These are phyloP conservation scores for Seriola dumerili DNA, from an alignment of 2,113 vertebrate species.

Conservation along the genomic window DNA sequence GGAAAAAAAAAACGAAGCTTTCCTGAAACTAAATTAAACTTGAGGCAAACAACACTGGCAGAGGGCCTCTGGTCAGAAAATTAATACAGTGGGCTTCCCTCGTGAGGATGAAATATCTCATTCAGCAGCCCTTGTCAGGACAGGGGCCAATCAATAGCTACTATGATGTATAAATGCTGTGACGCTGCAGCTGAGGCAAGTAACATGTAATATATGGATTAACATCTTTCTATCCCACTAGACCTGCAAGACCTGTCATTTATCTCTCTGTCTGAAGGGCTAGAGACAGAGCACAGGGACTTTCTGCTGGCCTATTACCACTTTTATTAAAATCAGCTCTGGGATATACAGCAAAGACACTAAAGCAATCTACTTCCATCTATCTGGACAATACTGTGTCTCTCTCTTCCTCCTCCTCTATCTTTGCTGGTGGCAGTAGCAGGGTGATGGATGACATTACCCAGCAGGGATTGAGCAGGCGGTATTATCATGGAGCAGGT, in stretches of 20 bases:
- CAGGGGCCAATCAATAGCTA: constrained; percentile 66
- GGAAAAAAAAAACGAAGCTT: not conserved
- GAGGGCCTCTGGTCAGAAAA: constrained; percentile 44
- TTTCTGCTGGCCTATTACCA: constrained; percentile 59
- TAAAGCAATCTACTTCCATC: constrained; percentile 54
- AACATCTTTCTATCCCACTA: constrained; percentile 65
- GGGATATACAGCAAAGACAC: constrained; percentile 55
- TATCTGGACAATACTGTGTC: constrained; percentile 33
- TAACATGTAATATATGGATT: constrained; percentile 74
- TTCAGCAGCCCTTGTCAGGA: constrained; percentile 64
- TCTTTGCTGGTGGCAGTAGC: constrained; percentile 58
- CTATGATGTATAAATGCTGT: constrained; percentile 64
- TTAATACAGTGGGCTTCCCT: constrained; percentile 48
- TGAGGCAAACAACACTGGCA: constrained; percentile 33
- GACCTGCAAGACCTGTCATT: constrained; percentile 61
- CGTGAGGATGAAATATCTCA: constrained; percentile 67
- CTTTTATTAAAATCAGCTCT: constrained; percentile 76
- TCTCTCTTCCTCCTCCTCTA: constrained; percentile 45
- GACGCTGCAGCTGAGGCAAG: constrained; percentile 29
- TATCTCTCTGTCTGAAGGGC: constrained; percentile 72
- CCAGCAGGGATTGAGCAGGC: constrained; percentile 71
- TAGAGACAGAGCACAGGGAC: constrained; percentile 51
- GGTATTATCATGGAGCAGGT: constrained; percentile 63
- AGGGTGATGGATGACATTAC: constrained; percentile 75
- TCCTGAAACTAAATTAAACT: constrained; percentile 47